Evolutionary conservation across 2,888 invertebrate species (phyloP).

Genomic region (Dynastes hyllus): DNA sequence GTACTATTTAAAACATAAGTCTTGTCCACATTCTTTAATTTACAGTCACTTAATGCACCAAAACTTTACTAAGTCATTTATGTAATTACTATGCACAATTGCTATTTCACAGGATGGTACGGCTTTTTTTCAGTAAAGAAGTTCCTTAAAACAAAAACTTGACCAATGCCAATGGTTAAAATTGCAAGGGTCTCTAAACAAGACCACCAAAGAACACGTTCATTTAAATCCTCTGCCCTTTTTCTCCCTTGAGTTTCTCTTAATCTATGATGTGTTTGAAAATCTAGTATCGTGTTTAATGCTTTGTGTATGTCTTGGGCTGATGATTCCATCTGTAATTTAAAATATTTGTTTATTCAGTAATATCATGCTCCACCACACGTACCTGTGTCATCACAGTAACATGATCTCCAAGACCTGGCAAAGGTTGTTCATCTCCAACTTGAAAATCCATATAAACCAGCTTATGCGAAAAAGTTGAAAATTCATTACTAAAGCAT

Average conservation of each 20-base stretch:
- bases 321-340: conserved; percentile 90
- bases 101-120: conserved; percentile 52
- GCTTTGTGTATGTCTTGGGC: conserved; percentile 93
- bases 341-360: neutral
- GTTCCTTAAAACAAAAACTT: conserved; percentile 92
- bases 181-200: conserved; percentile 90
- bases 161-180: conserved; percentile 88
- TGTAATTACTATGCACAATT: conserved; percentile 39
- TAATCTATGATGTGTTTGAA: conserved; percentile 97
- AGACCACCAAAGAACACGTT: conserved; percentile 95
- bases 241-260: conserved; percentile 96
- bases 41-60: conserved; percentile 46
- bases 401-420: conserved; percentile 89
- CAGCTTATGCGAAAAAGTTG: conserved; percentile 98
- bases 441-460: conserved; percentile 99
- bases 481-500: conserved; percentile 99
- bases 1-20: conserved; percentile 50
- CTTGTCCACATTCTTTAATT: conserved; percentile 42
- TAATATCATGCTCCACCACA: conserved; percentile 63
- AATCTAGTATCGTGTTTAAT: conserved; percentile 91
- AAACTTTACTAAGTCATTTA: conserved; percentile 34
- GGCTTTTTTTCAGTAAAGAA: conserved; percentile 88
- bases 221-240: conserved; percentile 96
- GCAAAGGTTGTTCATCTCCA: conserved; percentile 90
- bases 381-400: conserved; percentile 95